Base-by-base conservation (phyloP, 2,797 vertebrate genomes). In the Rhynchotus rufescens region DNA sequence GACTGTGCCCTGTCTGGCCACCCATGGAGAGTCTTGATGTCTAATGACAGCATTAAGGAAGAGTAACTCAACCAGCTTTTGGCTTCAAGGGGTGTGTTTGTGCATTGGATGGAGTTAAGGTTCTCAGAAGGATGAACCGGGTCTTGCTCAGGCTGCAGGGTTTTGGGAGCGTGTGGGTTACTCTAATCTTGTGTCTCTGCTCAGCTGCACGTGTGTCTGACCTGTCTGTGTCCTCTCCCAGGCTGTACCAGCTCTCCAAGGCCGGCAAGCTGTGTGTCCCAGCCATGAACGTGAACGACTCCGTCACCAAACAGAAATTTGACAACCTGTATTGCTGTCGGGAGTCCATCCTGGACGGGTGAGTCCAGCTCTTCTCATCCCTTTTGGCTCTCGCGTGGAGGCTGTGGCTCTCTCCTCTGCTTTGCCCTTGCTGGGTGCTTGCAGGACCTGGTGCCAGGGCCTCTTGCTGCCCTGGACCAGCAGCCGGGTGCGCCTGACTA, bases 221-320 rank as follows among this genome's bases (percentile, higher is more conserved):
- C 81, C 34, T 87, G 56, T 76, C 89, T 81, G 74, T 96, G 89
- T 67, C 90, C 86, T 91, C 78, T 88, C 89, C 71, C 97, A 99
- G 99, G 97, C 97, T 99, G 51, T 99, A 99, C 97, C 99, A 99
- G 97, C 98, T 99, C 88, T 99, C 99, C 86, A 99, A 99, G 96
- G 99, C 99, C 7, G 98, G 99, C 34, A 99, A 99, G 96, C 97
- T 99, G 56, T 99, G 99, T 52, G 99, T 99, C 83, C 99, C 99
- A 28, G 99, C 99, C 45, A 99, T 99, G 99, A 99, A 99, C 2
- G 99, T 99, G 74, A 99, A 99, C 1, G 99, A 99, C 97, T 99
- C 99, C 0, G 99, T 99, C 94, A 99, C 99, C 96, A 99, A 99
- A 95, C 99, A 99, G 98, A 99, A 99, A 91, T 99, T 99, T 83